phyloP scores from a whole-genome alignment of 2,797 vertebrate genomes.

The Gymnopithys bicolor region DNA sequence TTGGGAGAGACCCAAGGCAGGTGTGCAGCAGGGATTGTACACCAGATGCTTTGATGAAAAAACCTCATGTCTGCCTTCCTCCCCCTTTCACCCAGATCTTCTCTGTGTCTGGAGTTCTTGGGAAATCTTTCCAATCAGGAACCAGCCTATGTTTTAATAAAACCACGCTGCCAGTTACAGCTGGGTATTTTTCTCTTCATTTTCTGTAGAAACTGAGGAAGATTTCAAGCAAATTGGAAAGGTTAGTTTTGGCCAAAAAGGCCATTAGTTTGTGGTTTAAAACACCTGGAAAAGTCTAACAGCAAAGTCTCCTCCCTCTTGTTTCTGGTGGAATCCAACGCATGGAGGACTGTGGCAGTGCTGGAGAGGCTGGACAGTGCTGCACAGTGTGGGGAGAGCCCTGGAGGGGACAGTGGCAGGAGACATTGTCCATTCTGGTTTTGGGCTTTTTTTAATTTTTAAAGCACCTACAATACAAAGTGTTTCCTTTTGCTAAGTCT shows the following conservation, averaged over 20 bases:
- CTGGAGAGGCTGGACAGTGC: not conserved
- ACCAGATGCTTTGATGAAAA: fast-evolving
- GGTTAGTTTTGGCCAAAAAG: not conserved
- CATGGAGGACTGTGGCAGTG: not conserved
- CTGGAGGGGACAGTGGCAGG: not conserved
- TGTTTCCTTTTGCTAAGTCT: not conserved
- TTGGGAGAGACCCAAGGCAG: no score
- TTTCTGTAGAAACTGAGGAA: not conserved
- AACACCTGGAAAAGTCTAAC: not conserved
- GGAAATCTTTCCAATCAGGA: not conserved
- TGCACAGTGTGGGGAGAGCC: not conserved
- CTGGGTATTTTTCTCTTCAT: not conserved
- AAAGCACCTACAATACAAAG: not conserved
- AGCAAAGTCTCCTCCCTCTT: not conserved
- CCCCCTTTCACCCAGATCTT: not conserved
- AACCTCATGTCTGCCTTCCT: not conserved
- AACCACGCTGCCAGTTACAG: not conserved
- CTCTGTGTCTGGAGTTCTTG: not conserved
- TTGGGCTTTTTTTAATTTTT: not conserved
- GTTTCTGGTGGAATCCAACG: not conserved
- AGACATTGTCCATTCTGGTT: not conserved
- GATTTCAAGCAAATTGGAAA: not conserved
- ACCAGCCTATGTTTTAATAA: not conserved
- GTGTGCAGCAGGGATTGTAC: not conserved
- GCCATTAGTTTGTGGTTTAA: not conserved